Conservation (phyloP, 2,113 vertebrate genomes). For the Sprattus sprattus region DNA sequence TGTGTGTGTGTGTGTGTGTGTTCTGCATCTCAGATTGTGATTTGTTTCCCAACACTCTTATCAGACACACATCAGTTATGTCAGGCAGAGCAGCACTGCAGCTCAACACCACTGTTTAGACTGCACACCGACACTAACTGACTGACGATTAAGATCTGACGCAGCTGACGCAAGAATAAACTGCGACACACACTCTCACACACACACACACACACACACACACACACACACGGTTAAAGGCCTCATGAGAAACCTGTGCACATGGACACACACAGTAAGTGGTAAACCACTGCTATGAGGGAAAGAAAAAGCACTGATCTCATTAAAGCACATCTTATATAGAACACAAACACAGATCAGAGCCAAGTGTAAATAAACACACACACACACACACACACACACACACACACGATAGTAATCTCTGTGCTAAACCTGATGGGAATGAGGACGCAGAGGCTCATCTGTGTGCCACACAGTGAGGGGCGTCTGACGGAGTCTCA, state of each 20-base stretch:
- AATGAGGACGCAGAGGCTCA: background rate
- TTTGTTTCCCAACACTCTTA: too few species aligned
- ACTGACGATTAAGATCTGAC: background rate
- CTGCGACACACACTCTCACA: background rate
- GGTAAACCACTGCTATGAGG: too few species aligned
- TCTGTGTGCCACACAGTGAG: background rate
- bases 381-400: background rate
- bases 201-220: too few species aligned
- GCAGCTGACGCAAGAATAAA: background rate
- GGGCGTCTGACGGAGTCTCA: background rate
- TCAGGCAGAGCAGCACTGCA: background rate
- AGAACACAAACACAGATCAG: background rate
- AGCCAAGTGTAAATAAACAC: background rate
- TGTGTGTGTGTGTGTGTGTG: background rate
- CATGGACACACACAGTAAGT: too few species aligned
- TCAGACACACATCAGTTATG: background rate
- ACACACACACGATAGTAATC: background rate
- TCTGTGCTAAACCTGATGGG: background rate
- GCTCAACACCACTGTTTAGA: background rate
- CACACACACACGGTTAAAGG: too few species aligned
- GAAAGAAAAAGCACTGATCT: too few species aligned
- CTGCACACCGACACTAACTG: background rate
- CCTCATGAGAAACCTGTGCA: too few species aligned
- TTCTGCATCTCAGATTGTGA: background rate
- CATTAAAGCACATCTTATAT: background rate